Evolutionary conservation across 2,888 invertebrate species (phyloP), one percentile per base, ranked within the genome.

Genomic region (Oasisia sp.): DNA sequence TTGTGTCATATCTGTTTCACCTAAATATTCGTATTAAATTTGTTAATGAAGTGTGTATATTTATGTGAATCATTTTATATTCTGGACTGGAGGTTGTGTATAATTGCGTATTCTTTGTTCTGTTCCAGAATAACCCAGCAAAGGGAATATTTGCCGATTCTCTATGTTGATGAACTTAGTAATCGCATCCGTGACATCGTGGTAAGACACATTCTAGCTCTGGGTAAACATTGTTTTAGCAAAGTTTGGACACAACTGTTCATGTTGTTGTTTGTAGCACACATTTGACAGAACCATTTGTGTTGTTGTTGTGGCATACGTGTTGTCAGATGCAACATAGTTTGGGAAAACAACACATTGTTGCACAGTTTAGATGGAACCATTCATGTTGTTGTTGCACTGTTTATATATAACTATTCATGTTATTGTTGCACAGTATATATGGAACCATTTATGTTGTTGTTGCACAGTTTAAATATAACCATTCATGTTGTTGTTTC

Each of bases 121-220:
- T 45, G 32, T 89, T 90, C 91, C 14, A 92, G 93, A 91, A 7
- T 92, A 38, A 91, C 92, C 32, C 50, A 91, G 32, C 90, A 93
- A 27, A 91, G 91, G 32, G 93, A 94, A 58, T 98, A 98, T 95
- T 96, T 98, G 93, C 99, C 99, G 38, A 97, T 99, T 93, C 96
- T 99, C 11, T 97, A 97, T 94, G 97, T 98, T 94, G 98, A 99
- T 96, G 97, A 98, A 94, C 97, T 99, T 91, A 98, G 98, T 95
- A 98, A 98, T 92, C 97, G 99, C 91, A 96, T 98, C 56, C 97
- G 97, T 94, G 98, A 99, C 96, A 97, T 98, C 50, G 97, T 97
- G 95, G 96, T 95, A 93, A 93, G 91, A 74, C 27, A 27, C 74
- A 74, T 74, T 27, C n/a, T 74, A 27, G 74, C 7, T n/a, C 27